Evolutionary conservation across 2,888 invertebrate species (phyloP).

Genomic region (Chrysomela aeneicollis): DNA sequence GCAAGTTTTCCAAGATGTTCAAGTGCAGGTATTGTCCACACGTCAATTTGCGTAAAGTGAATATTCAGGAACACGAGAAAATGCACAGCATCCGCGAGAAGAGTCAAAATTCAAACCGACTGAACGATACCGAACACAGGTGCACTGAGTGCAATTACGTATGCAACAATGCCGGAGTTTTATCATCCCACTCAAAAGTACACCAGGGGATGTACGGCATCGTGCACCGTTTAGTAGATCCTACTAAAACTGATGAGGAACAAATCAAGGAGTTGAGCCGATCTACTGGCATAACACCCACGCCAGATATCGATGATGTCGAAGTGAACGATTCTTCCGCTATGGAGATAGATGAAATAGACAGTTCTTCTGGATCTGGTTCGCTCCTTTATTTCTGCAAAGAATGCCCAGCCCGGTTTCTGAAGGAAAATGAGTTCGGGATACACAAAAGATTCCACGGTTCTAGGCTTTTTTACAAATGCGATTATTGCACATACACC

Average conservation of each 20-base stretch:
- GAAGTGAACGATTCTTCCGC: conserved; percentile 22
- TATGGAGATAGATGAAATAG: conserved; percentile 45
- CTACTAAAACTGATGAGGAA: conserved; percentile 71
- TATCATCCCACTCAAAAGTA: conserved; percentile 78
- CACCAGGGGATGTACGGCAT: conserved; percentile 76
- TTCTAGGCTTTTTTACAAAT: conserved; percentile 70
- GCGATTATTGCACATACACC: conserved; percentile 80
- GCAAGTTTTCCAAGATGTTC: conserved; percentile 80
- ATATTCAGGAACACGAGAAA: conserved; percentile 84
- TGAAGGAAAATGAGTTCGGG: conserved; percentile 76
- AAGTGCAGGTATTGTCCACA: conserved; percentile 87
- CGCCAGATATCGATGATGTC: conserved; percentile 21
- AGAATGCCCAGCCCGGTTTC: conserved; percentile 85
- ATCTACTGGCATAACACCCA: conserved; percentile 24
- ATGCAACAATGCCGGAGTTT: conserved; percentile 74
- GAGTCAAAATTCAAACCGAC: conserved; percentile 48
- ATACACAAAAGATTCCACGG: conserved; percentile 78
- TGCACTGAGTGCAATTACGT: conserved; percentile 84
- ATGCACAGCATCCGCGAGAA: conserved; percentile 70
- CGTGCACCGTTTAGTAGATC: conserved; percentile 76
- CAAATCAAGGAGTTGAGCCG: conserved; percentile 65
- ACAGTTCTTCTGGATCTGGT: conserved; percentile 50
- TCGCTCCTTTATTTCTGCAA: conserved; percentile 75
- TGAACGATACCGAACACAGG: conserved; percentile 67
- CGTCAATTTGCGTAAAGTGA: conserved; percentile 80